Evolutionary conservation across 37 sponge, comb jelly and placozoan genomes (phyloP).

Genomic region (Dysidea cf. avara): DNA sequence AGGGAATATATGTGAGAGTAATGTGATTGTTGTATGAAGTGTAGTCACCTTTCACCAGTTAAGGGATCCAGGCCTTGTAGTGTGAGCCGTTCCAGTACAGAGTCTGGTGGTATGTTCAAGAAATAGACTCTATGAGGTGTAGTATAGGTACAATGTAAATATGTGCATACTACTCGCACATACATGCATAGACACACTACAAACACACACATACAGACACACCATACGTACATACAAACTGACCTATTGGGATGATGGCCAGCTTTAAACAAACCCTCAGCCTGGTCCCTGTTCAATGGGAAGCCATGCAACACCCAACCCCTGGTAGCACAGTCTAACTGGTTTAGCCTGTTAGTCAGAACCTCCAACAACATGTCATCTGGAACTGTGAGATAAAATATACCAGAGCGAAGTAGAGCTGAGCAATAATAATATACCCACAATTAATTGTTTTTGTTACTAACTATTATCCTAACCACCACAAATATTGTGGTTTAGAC

Average conservation of each 20-base stretch:
- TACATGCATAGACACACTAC: background rate
- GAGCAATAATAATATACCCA: background rate
- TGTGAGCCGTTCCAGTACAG: conserved; percentile 79
- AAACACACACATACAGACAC: too few species aligned
- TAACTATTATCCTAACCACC: background rate
- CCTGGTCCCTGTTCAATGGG: conserved; percentile 85
- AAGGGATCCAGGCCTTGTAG: conserved; percentile 69
- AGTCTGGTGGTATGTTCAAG: conserved; percentile 75
- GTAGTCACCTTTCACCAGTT: conserved; percentile 61
- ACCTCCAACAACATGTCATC: conserved; percentile 83
- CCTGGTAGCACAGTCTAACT: conserved; percentile 69
- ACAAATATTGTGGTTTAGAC: background rate
- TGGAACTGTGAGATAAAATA: too few species aligned
- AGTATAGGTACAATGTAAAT: too few species aligned
- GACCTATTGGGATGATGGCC: conserved; percentile 85
- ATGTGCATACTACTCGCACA: too few species aligned
- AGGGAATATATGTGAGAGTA: background rate
- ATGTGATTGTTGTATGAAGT: background rate
- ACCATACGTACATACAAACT: too few species aligned
- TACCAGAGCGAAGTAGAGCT: background rate
- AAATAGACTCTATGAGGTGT: conserved; percentile 69
- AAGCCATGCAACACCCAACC: conserved; percentile 96
- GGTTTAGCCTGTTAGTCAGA: conserved; percentile 53
- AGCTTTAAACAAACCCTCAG: conserved; percentile 64
- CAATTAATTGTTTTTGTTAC: background rate